phyloP scores from a whole-genome alignment of 2,797 vertebrate species.

The Coccyzus lansbergi region DNA sequence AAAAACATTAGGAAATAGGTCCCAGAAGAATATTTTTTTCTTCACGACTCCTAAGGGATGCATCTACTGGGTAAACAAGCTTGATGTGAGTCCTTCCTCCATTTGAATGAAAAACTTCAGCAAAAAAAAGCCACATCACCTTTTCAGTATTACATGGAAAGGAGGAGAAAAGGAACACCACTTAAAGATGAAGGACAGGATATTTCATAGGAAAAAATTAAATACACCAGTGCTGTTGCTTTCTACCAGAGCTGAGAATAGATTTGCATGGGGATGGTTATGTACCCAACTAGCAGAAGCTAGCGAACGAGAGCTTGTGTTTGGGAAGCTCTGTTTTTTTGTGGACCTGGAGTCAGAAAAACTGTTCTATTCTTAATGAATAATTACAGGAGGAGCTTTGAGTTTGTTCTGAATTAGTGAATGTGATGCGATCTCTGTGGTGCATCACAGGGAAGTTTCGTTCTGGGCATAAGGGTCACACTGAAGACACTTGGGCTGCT shows the following conservation, averaged over 20 bases:
- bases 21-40: constrained; percentile 5
- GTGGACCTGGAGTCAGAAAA: not conserved
- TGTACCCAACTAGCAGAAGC: not conserved
- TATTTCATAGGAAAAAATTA: not conserved
- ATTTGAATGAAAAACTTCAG: not conserved
- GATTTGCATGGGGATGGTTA: not conserved
- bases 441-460: not conserved
- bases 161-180: not conserved
- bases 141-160: not conserved
- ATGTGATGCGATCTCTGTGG: not conserved
- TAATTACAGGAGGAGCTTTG: not conserved
- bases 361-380: not conserved
- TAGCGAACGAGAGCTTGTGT: not conserved
- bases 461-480: not conserved
- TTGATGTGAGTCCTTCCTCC: not conserved
- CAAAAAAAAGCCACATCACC: not conserved
- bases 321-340: not conserved
- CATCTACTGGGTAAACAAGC: constrained; percentile 53
- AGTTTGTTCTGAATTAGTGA: not conserved
- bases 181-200: not conserved
- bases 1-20: constrained; percentile 25
- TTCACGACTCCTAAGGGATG: constrained; percentile 28
- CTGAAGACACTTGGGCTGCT: not conserved
- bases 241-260: not conserved
- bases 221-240: not conserved